A percentile compares a stretch with the other conserved stretches of the same genome.
phyloP scores from a whole-genome alignment of 2,888 invertebrate genomes.

The Drosophila multiciliata region DNA sequence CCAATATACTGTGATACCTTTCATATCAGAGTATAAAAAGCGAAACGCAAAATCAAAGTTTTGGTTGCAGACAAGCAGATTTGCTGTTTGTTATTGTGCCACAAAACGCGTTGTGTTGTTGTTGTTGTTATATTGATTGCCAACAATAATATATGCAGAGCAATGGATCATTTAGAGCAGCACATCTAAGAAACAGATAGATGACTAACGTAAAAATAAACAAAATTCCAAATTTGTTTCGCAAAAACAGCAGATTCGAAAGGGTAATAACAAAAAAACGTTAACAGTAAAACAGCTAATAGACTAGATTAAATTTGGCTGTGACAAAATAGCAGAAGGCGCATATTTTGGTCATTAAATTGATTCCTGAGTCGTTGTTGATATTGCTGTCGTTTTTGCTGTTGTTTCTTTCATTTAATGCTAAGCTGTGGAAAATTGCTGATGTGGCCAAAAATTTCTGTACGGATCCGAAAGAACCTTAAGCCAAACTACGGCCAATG shows the following conservation, averaged over 20 bases:
- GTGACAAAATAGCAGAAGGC: conserved; percentile 58
- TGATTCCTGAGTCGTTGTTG: conserved; percentile 31
- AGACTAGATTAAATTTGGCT: conserved; percentile 70
- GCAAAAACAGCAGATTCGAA: conserved; percentile 44
- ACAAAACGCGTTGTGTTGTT: conserved; percentile 49
- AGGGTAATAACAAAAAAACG: conserved; percentile 44
- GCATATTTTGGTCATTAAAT: conserved; percentile 74
- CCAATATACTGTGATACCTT: conserved; percentile 5
- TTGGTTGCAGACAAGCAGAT: conserved; percentile 70
- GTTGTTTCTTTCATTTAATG: conserved; percentile 28
- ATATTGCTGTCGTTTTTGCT: conserved; percentile 6
- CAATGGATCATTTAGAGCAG: conserved; percentile 37
- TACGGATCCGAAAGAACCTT: conserved; percentile 28
- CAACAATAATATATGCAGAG: conserved; percentile 53
- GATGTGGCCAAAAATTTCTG: conserved; percentile 50
- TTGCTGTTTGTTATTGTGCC: conserved; percentile 68
- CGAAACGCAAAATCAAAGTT: conserved; percentile 53
- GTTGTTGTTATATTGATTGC: conserved; percentile 70
- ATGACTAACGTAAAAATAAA: conserved; percentile 55
- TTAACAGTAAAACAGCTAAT: conserved; percentile 71
- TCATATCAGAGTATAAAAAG: conserved; percentile 1
- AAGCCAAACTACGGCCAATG: conserved; percentile 64
- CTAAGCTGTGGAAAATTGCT: conserved; percentile 56
- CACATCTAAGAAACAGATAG: conserved; percentile 18
- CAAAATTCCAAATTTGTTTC: conserved; percentile 10